Conservation (phyloP, 2,797 vertebrate species). For the Notamacropus eugenii region DNA sequence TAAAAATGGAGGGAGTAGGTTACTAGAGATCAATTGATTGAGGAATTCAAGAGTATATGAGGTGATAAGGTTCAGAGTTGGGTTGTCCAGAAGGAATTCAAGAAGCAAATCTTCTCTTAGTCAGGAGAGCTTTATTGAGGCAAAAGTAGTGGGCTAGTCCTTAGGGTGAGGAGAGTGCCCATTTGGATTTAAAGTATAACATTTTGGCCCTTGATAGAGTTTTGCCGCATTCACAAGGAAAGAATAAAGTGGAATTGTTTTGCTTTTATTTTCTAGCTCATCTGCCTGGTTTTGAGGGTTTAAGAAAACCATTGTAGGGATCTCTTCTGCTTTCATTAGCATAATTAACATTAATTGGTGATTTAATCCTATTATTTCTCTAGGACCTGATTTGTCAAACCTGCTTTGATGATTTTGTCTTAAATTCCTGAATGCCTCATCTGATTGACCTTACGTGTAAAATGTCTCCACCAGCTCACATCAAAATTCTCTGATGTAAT, state of each 20-base stretch:
- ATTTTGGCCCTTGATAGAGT: neutral
- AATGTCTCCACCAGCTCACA: constrained; percentile 20
- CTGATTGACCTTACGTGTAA: constrained; percentile 28
- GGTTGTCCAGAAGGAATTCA: no score
- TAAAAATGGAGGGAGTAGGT: neutral
- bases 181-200: constrained; percentile 14
- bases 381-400: neutral
- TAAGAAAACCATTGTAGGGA: neutral
- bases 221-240: neutral
- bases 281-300: neutral
- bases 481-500: constrained; percentile 32
- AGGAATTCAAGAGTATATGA: neutral
- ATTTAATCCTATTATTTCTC: constrained; percentile 41
- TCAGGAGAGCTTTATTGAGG: no score
- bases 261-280: neutral
- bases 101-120: no score
- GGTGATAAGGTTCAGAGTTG: no score
- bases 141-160: no score
- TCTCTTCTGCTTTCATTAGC: neutral
- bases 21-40: neutral
- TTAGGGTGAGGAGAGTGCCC: neutral
- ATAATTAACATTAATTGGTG: constrained; percentile 14
- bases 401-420: constrained; percentile 39
- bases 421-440: constrained; percentile 11
- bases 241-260: neutral